Base-by-base conservation (phyloP, 2,888 invertebrate genomes). In the Biston stratarius region DNA sequence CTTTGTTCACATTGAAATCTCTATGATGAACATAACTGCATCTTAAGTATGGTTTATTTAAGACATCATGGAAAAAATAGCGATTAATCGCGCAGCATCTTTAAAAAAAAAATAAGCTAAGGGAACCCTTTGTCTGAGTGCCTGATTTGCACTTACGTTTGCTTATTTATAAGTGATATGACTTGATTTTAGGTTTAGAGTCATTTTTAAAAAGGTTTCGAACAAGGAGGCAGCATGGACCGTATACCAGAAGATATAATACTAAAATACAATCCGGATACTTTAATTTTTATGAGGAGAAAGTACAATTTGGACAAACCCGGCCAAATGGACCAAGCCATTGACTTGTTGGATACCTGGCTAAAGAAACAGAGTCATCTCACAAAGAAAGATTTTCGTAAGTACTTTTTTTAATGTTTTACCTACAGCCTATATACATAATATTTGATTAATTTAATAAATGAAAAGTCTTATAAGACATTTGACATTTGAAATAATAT, bases 281-380 rank as follows among this genome's bases (percentile, higher is more conserved):
- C 75, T 0, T 36, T 81, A 36, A 5, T 57, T 0, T 62, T 7
- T 45, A 48, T 82, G 0, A 70, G 81, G 38, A 75, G 63, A 51
- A 51, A 71, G 11, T 77, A 74, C 15, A 74, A 74, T 49, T 64
- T 82, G 9, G 77, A 81, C n/a, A 77, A 77, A 38, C 76, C 77
- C 1, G 77, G 75, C 5, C 71, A 74, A n/a, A 79, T 83, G 58
- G 72, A 75, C 5, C 74, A 79, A 33, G 74, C 77, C 1, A 64
- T 82, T 0, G 72, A 77, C 33, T 65, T 71, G n/a, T 59, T 82
- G 47, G 72, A 76, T n/a, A 70, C 71, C 6, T 83, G 82, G 82
- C 53, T 80, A 0, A 64, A 77, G 47, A 76, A 78, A 36, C 83
- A 83, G 52, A 61, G 67, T 7, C 82, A 83, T 70, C 78, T 82